Percentiles rank a stretch among this genome's conserved stretches.
phyloP scores from a whole-genome alignment of 2,113 vertebrate species.

The Oncorhynchus mykiss region DNA sequence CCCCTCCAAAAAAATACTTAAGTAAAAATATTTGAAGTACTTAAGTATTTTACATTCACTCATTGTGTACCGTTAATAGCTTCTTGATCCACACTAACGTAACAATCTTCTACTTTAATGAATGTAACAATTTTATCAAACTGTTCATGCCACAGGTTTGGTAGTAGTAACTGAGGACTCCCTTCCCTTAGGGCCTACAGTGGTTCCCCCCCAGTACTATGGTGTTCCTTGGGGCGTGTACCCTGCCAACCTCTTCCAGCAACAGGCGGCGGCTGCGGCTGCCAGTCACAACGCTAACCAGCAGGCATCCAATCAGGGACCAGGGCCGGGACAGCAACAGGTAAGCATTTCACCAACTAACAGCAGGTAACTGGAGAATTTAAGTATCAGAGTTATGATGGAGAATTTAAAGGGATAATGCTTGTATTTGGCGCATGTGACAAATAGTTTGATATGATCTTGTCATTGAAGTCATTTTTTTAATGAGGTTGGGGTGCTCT shows the following conservation, averaged over 20 bases:
- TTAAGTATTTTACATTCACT: background rate
- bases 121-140: background rate
- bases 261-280: conserved; percentile 84
- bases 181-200: conserved; percentile 83
- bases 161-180: background rate
- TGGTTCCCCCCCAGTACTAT: conserved; percentile 97
- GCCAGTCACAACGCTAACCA: conserved; percentile 83
- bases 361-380: background rate
- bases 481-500: conserved; percentile 10
- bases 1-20: too few relatives aligned
- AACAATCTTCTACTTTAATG: background rate
- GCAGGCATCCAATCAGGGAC: conserved; percentile 90
- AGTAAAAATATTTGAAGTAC: too few relatives aligned
- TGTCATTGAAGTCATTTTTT: background rate
- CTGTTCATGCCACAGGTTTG: background rate
- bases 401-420: background rate
- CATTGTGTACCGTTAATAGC: background rate
- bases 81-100: background rate
- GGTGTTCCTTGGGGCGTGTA: conserved; percentile 98
- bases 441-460: too few relatives aligned
- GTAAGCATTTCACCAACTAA: conserved; percentile 54
- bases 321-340: conserved; percentile 87
- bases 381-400: background rate
- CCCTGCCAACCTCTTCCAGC: conserved; percentile 97
- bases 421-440: background rate